Conservation (phyloP, 92 coral and sea anemone species). For the Porites divaricata region DNA sequence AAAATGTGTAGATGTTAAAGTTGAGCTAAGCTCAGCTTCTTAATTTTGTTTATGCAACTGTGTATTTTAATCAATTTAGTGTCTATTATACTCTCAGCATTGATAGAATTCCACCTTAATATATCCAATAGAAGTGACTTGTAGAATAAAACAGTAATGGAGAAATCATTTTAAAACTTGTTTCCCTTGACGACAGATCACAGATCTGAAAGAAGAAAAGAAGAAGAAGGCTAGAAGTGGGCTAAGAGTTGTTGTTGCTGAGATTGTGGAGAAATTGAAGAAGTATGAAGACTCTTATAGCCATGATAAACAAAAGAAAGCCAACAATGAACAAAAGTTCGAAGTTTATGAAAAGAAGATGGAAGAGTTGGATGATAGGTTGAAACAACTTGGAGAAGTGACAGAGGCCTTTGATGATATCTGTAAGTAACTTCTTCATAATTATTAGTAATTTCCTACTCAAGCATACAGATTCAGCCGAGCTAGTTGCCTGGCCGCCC, state of each 20-base stretch:
- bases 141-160: background rate
- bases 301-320: conserved; percentile 60
- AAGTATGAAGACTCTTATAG: conserved; percentile 60
- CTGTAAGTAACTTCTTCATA: conserved; percentile 55
- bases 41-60: too few relatives aligned
- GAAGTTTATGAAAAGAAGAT: conserved; percentile 57
- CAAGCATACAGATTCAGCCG: too few relatives aligned
- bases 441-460: background rate
- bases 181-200: conserved; percentile 51
- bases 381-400: conserved; percentile 74
- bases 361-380: conserved; percentile 62
- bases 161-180: background rate
- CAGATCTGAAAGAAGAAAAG: conserved; percentile 56
- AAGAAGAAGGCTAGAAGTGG: conserved; percentile 66
- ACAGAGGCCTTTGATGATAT: conserved; percentile 83
- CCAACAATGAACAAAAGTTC: conserved; percentile 70
- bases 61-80: too few relatives aligned
- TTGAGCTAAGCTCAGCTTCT: too few relatives aligned
- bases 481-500: too few relatives aligned
- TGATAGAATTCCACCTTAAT: too few relatives aligned
- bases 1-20: too few relatives aligned
- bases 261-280: conserved; percentile 57
- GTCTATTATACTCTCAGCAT: too few relatives aligned
- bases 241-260: conserved; percentile 61
- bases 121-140: background rate